Conservation (phyloP, 23 tunicate genomes). For the Styela clava region DNA sequence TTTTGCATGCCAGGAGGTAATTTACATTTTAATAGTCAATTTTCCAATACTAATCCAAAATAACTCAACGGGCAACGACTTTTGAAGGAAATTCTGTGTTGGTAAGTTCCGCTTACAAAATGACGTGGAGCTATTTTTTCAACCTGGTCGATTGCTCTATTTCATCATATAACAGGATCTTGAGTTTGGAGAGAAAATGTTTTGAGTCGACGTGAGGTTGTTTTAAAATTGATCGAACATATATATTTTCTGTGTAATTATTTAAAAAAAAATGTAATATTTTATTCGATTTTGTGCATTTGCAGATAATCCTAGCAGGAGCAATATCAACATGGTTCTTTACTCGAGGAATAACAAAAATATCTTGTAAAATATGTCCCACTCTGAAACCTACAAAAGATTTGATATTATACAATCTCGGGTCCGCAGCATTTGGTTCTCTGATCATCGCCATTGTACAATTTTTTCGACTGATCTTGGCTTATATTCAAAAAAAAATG, state of each 20-base stretch:
- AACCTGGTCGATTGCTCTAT: no score
- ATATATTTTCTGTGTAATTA: neutral
- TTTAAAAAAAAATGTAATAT: no score
- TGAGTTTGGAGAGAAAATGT: no score
- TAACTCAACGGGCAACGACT: neutral
- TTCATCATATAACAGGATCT: no score
- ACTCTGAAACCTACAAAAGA: constrained; percentile 31
- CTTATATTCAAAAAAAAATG: constrained; percentile 47
- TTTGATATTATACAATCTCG: constrained; percentile 53
- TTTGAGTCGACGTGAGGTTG: no score
- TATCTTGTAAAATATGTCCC: constrained; percentile 36
- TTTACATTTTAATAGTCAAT: no score
- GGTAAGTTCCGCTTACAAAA: no score
- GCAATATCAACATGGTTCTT: constrained; percentile 68
- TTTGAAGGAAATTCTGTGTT: no score
- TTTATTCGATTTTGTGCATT: neutral
- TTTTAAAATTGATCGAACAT: neutral
- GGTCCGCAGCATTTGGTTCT: constrained; percentile 78
- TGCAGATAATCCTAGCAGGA: constrained; percentile 41
- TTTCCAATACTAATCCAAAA: neutral
- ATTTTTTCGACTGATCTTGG: constrained; percentile 37
- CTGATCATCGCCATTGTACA: constrained; percentile 65
- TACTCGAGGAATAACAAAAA: constrained; percentile 23
- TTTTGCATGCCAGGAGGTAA: constrained; percentile 66
- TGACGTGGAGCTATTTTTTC: no score